Evolutionary conservation across 2,888 invertebrate species (phyloP), one percentile per base, ranked within the genome.

Genomic region (Hoplodrina ambigua): DNA sequence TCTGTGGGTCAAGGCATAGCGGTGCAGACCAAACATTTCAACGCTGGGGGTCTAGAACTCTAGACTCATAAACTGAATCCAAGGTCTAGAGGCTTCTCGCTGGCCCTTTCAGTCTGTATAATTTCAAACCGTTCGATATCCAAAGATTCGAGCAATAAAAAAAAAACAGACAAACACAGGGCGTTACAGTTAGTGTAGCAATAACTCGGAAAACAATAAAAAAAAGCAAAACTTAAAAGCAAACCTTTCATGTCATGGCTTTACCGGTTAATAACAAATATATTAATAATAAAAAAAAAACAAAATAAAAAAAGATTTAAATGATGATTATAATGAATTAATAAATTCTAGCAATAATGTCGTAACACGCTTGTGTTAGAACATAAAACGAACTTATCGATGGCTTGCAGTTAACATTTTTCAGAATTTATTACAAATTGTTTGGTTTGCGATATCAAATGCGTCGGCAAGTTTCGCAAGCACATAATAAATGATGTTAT

Each of bases 391-490:
- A 20, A 63, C 46, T 54, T 80, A 50, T 60, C 55, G 62, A 55
- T 13, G 25, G 17, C 41, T 56, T 41, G 60, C 46, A 49, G 44
- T 55, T 7, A 44, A 52, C 37, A 62, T 19, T 58, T 13, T 60
- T 67, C 20, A 57, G 58, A 82, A 67, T 69, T 69, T 82, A 69
- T 79, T 73, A 66, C 75, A 49, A 61, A 33, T 46, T 8, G 46
- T 70, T 58, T 49, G 25, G 61, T 54, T 68, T 56, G 76, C 81
- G 67, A 70, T 83, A 83, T 67, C 64, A 54, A 66, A 79, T 56
- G 41, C 37, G 46, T 68, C 41, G 50, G 52, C 52, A 20, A 25
- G 63, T 78, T 64, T 82, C 54, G 52, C 59, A 67, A 82, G 49
- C 41, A 53, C 63, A 61, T 72, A 54, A 72, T 55, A 79, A 25